Conservation (phyloP, 1,140 invertebrate genomes). For the Protaetia brevitarsis region DNA sequence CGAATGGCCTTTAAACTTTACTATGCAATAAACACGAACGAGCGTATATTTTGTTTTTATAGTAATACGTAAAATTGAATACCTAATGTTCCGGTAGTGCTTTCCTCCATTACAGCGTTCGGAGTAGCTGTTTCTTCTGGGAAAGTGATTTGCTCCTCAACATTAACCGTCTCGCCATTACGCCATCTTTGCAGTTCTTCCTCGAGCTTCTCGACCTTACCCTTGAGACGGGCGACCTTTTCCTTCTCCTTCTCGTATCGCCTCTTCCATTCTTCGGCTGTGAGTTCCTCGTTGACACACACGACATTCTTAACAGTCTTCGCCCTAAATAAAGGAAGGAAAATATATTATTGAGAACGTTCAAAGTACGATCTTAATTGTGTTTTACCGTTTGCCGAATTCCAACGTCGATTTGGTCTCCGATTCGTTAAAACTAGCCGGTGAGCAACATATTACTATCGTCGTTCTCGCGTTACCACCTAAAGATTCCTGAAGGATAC, state of each 20-base stretch:
- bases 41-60: no score
- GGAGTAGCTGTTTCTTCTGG: constrained; percentile 58
- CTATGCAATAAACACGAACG: no score
- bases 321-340: constrained; percentile 62
- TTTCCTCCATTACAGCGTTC: constrained; percentile 49
- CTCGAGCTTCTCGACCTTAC: constrained; percentile 79
- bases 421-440: constrained; percentile 98
- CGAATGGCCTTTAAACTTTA: no score
- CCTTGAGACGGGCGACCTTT: constrained; percentile 86
- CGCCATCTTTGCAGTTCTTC: constrained; percentile 85
- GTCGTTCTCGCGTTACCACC: constrained; percentile 99
- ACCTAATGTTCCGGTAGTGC: constrained; percentile 34
- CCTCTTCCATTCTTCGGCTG: constrained; percentile 99
- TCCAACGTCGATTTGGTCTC: constrained; percentile 99
- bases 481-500: constrained; percentile 98
- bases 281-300: constrained; percentile 97
- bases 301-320: constrained; percentile 99
- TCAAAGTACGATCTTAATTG: constrained; percentile 15
- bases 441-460: constrained; percentile 99
- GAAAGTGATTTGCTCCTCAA: constrained; percentile 89
- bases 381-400: constrained; percentile 86
- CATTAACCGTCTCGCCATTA: constrained; percentile 85
- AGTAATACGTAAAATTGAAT: no score
- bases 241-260: constrained; percentile 98
- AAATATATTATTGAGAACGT: background rate